Conservation (phyloP, 1,140 invertebrate genomes). For the Pachypeltis micranthus region DNA sequence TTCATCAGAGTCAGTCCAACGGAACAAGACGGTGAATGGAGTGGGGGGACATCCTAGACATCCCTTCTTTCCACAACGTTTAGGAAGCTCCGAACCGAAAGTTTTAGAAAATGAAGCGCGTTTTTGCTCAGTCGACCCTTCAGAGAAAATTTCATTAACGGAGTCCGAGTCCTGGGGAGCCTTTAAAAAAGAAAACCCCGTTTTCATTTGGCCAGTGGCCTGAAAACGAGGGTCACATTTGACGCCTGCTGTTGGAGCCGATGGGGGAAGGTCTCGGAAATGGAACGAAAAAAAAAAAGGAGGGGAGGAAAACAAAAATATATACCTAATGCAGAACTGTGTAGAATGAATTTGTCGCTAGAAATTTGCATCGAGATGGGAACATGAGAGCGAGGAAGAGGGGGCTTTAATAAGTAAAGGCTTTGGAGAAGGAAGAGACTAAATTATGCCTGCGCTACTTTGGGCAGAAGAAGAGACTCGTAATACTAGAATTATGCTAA, state of each 20-base stretch:
- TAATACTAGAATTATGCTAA: conserved; percentile 10
- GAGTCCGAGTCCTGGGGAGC: not conserved
- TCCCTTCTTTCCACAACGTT: too few relatives aligned
- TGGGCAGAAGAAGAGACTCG: not conserved
- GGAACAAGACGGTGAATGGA: too few relatives aligned
- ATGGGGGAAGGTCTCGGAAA: too few relatives aligned
- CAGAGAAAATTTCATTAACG: conserved; percentile 2
- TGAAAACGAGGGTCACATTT: conserved; percentile 6
- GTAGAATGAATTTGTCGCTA: not conserved
- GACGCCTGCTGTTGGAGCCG: not conserved
- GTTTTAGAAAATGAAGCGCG: not conserved
- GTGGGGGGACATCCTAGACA: too few relatives aligned
- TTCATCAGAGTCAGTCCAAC: too few relatives aligned
- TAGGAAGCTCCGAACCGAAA: too few relatives aligned
- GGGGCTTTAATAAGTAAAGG: not conserved
- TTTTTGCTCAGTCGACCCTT: not conserved
- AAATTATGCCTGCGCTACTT: conserved; percentile 3
- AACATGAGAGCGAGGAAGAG: not conserved
- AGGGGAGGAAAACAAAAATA: not conserved
- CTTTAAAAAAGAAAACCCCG: not conserved
- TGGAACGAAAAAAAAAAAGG: not conserved
- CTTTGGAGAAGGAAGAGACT: not conserved
- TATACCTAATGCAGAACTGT: not conserved
- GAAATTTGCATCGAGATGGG: conserved; percentile 5
- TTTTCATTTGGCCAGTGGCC: conserved; percentile 4